Evolutionary conservation across 2,113 vertebrate genomes (phyloP), one percentile per base, ranked within the genome.

Genomic region (Leptocoma aspasia): DNA sequence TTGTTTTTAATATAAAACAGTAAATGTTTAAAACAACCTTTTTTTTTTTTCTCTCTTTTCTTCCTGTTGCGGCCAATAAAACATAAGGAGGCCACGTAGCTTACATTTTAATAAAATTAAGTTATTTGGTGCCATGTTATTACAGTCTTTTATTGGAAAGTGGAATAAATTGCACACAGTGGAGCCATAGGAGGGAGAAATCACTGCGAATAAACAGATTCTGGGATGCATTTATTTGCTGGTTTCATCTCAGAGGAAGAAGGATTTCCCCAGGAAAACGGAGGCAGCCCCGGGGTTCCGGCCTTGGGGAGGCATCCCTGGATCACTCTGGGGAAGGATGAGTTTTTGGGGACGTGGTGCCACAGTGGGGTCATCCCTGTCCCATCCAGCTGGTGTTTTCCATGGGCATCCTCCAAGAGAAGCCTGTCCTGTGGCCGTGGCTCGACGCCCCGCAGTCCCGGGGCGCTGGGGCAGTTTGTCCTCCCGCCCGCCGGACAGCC

Each of bases 81-180:
- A 95, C 82, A 72, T 82, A 86, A 75, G 64, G 69, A 92, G 77
- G 86, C 94, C 89, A 89, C 59, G 9, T 24, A 60, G 82, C 92
- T 97, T 97, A 82, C 90, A 92, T 96, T 94, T 97, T 89, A 97
- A 97, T 95, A 97, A 97, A 95, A 97, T 97, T 97, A 97, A 97
- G 93, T 96, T 95, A 97, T 96, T 90, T 89, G 95, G 95, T 97
- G 97, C 88, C 93, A 86, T 1, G 82, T 96, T 97, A 81, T 96
- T 95, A 76, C 95, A 97, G 96, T 97, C 96, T 96, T 97, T 97
- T 97, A 98, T 97, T 97, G 92, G 92, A 92, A 95, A 96, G 96
- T 96, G 96, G 96, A 97, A 95, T 87, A 95, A 97, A 98, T 98
- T 98, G 97, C 97, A 98, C 97, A 98, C 97, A 81, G 89, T 94